Base-by-base conservation (phyloP, 2,888 invertebrate genomes). In the Ochropleura leucogaster region DNA sequence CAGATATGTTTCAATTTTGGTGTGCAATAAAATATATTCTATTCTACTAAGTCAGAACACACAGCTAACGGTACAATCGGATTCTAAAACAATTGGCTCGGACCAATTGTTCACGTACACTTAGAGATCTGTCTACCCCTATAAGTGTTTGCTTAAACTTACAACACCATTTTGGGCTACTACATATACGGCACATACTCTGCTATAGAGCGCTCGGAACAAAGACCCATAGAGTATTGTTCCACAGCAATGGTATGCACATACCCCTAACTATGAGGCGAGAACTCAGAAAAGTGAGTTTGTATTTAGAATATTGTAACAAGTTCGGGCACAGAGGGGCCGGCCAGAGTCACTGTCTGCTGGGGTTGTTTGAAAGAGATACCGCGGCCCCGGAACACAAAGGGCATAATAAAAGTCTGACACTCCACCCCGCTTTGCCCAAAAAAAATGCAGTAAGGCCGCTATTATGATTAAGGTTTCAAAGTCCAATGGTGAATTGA, bases 221-320 rank as follows among this genome's bases (percentile, higher is more conserved):
- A 88, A 88, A 87, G 88, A 75, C 62, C 66, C 74, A 79, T 87
- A 79, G 78, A 80, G 85, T 79, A 88, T 86, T 88, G 87, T 88
- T 83, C 74, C 60, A 59, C 83, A 71, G 77, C 71, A 68, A 69
- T 86, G 77, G 81, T 79, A 86, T 74, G 77, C 73, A 73, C 57
- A 68, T 53, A 30, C 16, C 9, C 53, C 14, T 30, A 74, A 87
- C 87, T 77, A 72, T 0, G 51, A 14, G 9, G 7, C 18, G 0
- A 44, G 9, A 57, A 55, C 57, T 65, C 62, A n/a, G 16, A 51
- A 53, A 2, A 51, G 47, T 72, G 74, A 79, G 71, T 68, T 75
- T 16, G 10, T 18, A 46, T n/a, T n/a, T 30, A 30, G 30, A 30
- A 30, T 30, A 30, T 30, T 30, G 30, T 30, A 30, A 30, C 30